These are phyloP conservation scores for Aphaenogaster ashmeadi DNA, from an alignment of 1,140 invertebrate genomes.

Conservation along the genomic window DNA sequence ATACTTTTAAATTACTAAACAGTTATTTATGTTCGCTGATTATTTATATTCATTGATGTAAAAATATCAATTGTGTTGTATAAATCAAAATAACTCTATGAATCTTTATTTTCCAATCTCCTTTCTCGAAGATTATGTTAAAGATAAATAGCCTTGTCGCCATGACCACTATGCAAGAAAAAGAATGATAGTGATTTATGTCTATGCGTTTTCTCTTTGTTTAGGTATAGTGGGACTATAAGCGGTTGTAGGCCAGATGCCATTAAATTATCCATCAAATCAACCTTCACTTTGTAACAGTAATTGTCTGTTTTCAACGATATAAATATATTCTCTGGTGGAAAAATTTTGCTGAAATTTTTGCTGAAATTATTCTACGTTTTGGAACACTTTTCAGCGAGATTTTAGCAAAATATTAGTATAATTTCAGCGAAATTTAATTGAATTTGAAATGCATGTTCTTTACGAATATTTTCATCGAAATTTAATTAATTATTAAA, in stretches of 20 bases:
- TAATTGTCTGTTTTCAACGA: conserved; percentile 18
- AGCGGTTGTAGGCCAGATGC: background rate
- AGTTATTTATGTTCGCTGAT: conserved; percentile 1
- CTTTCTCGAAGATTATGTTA: background rate
- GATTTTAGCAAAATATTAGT: no score
- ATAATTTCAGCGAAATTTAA: no score
- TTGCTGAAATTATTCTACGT: no score
- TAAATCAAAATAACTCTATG: conserved; percentile 17
- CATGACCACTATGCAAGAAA: background rate
- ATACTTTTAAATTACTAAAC: background rate
- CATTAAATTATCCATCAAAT: conserved; percentile 39
- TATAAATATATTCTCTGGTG: background rate
- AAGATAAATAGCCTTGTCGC: conserved; percentile 9
- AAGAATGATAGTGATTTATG: conserved; percentile 32
- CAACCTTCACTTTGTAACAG: background rate
- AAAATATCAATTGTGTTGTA: background rate
- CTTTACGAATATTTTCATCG: no score
- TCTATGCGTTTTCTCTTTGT: conserved; percentile 35
- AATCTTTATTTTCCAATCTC: conserved; percentile 5
- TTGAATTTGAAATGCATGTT: no score
- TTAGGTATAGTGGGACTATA: background rate
- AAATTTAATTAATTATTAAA: no score
- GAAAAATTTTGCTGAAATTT: no score
- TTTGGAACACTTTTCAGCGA: no score
- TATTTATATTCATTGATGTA: background rate